Percentiles rank a stretch among this genome's conserved stretches.
Evolutionary conservation across 1,140 invertebrate species (phyloP).

Genomic region (Saccostrea cuccullata): DNA sequence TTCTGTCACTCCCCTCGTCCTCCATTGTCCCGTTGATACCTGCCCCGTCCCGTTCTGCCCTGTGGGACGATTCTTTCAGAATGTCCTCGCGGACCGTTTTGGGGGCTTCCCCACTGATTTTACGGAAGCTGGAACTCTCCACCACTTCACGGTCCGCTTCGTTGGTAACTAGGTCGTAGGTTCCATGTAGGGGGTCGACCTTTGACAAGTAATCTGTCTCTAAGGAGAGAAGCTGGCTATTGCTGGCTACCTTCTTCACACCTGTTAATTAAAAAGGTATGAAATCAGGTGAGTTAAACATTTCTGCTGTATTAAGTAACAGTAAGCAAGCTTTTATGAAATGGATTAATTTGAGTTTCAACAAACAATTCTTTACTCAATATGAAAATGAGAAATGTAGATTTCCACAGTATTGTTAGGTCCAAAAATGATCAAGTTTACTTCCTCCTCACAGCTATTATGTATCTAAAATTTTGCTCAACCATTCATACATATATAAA

Average conservation of each 20-base stretch:
- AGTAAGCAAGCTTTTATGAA: no score
- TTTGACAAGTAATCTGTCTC: conserved; percentile 74
- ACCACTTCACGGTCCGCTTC: conserved; percentile 63
- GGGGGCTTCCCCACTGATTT: conserved; percentile 63
- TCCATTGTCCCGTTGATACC: background rate
- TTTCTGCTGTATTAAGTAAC: no score
- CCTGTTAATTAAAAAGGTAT: background rate
- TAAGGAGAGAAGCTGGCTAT: conserved; percentile 45
- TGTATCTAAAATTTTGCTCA: no score
- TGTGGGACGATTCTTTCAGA: background rate
- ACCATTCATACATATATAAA: no score
- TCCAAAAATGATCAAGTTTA: no score
- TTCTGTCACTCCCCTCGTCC: background rate
- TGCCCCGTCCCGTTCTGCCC: background rate
- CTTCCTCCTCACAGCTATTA: no score
- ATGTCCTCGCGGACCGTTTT: conserved; percentile 55
- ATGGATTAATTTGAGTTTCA: no score
- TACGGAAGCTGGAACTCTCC: conserved; percentile 69
- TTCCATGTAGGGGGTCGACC: conserved; percentile 71
- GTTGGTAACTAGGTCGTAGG: conserved; percentile 63
- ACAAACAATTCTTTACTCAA: no score
- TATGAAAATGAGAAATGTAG: no score
- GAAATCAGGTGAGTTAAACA: no score
- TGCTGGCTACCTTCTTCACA: conserved; percentile 2
- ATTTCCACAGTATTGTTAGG: no score